Base-by-base conservation (phyloP, 2,797 vertebrate species). In the Cynopterus sphinx region DNA sequence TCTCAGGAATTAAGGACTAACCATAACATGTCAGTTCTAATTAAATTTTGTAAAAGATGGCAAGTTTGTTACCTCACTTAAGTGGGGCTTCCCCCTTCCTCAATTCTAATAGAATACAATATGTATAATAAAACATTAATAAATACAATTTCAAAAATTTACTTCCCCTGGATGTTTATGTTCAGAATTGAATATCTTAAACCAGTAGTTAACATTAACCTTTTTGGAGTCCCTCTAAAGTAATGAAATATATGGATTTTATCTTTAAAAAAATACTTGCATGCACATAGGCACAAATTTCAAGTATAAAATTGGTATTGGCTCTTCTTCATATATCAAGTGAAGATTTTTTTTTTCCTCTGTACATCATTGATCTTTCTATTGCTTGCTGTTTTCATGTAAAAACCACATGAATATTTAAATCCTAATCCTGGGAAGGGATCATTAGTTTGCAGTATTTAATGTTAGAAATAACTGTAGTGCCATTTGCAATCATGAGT, bases 1-100 rank as follows among this genome's bases (percentile, higher is more conserved):
- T 98, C 98, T 99, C 98, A 98, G 98, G 98, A 98, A 98, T 97
- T 98, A 98, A 98, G 95, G 97, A 98, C 98, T 98, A 98, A 99
- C 97, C 97, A 93, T 98, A 98, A 98, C 83, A 96, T 91, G 97
- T 98, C 63, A 97, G 96, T 73, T 98, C 97, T 96, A 92, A 97
- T 90, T 97, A 95, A 88, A 90, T 97, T 98, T 98, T 98, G 97
- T 97, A 98, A 97, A 96, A 97, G 98, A 96, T 87, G 89, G 97
- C 85, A 97, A 96, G 96, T 98, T 98, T 98, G 97, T 98, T 98
- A 98, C 95, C 96, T 97, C 94, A 77, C 90, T 98, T 96, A 93
- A 96, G 90, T 97, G 96, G 94, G 94, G 61, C 87, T 61, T 83
- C 39, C 77, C 53, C 15, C 51, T 78, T 10, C 17, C 75, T 81